phyloP scores from a whole-genome alignment of 1,140 invertebrate genomes.

The Schlechtendalia chinensis region DNA sequence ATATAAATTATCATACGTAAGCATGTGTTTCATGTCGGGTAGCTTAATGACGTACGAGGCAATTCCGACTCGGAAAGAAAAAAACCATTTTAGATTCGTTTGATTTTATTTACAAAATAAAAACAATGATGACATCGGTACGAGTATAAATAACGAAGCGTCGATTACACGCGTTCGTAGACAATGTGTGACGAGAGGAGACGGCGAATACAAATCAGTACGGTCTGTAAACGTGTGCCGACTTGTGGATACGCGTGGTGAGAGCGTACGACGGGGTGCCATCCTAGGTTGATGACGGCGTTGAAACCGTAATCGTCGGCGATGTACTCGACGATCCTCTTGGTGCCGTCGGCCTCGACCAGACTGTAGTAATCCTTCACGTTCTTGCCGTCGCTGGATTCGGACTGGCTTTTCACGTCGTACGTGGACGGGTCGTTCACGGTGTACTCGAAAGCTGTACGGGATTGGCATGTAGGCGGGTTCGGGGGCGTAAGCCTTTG shows the following conservation, averaged over 20 bases:
- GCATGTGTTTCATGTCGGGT: no score
- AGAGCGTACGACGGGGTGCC: slow-evolving; percentile 29
- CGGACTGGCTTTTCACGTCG: slow-evolving; percentile 64
- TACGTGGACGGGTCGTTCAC: slow-evolving; percentile 61
- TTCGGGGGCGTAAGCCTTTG: neutral
- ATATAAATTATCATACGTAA: no score
- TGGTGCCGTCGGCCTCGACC: slow-evolving; percentile 61
- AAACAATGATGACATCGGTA: neutral
- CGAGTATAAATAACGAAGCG: neutral
- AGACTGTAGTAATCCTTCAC: slow-evolving; percentile 58
- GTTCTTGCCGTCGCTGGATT: slow-evolving; percentile 62
- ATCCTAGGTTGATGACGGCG: slow-evolving; percentile 53
- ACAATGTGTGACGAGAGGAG: no score
- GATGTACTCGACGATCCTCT: slow-evolving; percentile 63
- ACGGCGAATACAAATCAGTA: no score
- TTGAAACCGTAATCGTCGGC: slow-evolving; percentile 58
- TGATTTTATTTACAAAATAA: slow-evolving; percentile 10
- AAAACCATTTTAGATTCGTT: no score
- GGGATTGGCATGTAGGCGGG: slow-evolving; percentile 59
- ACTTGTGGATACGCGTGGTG: slow-evolving; percentile 36
- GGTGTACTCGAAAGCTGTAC: slow-evolving; percentile 61
- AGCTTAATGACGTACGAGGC: no score
- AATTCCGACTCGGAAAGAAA: no score
- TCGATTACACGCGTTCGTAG: no score
- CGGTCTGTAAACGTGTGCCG: slow-evolving; percentile 36